Evolutionary conservation across 23 tunicate species (phyloP), one percentile per base, ranked within the genome.

Genomic region (Styela clava): DNA sequence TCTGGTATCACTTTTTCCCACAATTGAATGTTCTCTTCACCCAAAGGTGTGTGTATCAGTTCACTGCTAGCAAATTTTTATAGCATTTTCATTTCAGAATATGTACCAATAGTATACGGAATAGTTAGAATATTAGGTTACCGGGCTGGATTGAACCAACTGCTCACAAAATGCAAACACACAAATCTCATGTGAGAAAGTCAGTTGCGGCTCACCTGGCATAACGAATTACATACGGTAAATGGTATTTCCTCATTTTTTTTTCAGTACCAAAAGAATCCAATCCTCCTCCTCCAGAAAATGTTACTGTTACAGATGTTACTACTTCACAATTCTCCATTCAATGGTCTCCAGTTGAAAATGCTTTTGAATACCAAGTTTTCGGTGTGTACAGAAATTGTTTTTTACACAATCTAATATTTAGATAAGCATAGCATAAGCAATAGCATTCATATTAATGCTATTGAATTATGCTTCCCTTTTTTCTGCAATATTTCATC

Each of bases 271-370:
- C 77, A 5, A 7, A 26, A 16, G 77, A 5, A 30, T 3, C 34
- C 37, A 34, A 71, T 30, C 37, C 77, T 3, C 77, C 77, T 18
- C n/a, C 71, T 12, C 81, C 81, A 12, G 65, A 52, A 22, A 76
- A 76, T 76, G 30, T 76, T 25, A 52, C 64, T 5, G 67, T 52
- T 20, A 33, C 27, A 5, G 64, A 44, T 64, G 29, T 76, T 18
- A 76, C 81, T 0, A 76, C 81, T 22, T 44, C 81, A 23, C 28
- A 56, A 1, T 76, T 76, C 30, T 9, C 9, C 12, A 51, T 76
- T 33, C 19, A n/a, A 21, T 76, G 81, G 81, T 25, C n/a, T 52
- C 31, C 81, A 44, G 81, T 25, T 20, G 33, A 52, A 21, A 56
- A 76, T 76, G 63, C 64, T 9, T 36, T 1, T 18, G 52, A 36